Evolutionary conservation across 2,797 vertebrate species (phyloP).

Genomic region (Brachymystax lenok): DNA sequence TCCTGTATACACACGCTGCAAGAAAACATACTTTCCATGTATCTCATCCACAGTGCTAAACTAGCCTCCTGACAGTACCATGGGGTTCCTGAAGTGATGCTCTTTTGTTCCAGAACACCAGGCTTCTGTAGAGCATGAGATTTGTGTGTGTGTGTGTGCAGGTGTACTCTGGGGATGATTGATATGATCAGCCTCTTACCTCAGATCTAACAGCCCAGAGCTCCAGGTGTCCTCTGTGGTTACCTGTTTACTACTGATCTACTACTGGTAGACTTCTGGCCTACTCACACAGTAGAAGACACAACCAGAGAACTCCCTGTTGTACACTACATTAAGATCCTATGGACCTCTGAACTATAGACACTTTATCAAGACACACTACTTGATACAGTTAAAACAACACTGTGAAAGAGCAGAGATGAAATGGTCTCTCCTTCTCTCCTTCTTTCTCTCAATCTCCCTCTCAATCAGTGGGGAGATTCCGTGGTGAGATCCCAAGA

Average conservation of each 20-base stretch:
- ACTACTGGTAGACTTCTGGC: neutral
- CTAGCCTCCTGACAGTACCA: too few species aligned
- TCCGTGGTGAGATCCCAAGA: slow-evolving; percentile 70
- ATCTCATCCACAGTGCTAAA: neutral
- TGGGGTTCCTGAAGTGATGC: too few species aligned
- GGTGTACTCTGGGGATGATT: slow-evolving; percentile 11
- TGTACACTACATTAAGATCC: neutral
- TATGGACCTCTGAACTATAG: neutral
- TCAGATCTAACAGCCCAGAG: slow-evolving; percentile 49
- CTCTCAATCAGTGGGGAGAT: slow-evolving; percentile 27
- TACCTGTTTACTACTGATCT: slow-evolving; percentile 10
- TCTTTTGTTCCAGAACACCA: neutral
- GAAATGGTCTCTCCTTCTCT: too few species aligned
- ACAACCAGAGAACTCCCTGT: neutral
- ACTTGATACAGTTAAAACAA: neutral
- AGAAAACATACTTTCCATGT: neutral
- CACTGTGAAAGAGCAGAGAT: too few species aligned
- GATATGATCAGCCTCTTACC: slow-evolving; percentile 64
- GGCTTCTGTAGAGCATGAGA: neutral
- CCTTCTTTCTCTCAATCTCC: too few species aligned
- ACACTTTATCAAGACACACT: neutral
- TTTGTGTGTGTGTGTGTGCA: slow-evolving; percentile 2
- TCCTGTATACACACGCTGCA: neutral
- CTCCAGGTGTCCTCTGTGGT: slow-evolving; percentile 46
- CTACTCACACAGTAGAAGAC: neutral